Evolutionary conservation across 2,797 vertebrate genomes (phyloP).

Genomic region (Typhlichthys subterraneus): DNA sequence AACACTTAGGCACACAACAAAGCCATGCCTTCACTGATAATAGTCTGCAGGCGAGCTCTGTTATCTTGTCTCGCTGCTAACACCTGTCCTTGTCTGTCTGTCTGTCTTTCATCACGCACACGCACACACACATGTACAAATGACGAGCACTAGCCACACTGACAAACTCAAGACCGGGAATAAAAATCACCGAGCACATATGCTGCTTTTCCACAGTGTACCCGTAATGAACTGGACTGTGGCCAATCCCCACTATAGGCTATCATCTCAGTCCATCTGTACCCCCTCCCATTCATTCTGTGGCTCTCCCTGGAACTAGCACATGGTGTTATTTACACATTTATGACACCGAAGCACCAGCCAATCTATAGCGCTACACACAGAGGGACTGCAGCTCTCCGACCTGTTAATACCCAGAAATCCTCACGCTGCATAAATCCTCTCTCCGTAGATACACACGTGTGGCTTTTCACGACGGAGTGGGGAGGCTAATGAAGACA

Average conservation of each 20-base stretch:
- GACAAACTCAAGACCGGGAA: slow-evolving; percentile 43
- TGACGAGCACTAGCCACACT: slow-evolving; percentile 51
- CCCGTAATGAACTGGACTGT: slow-evolving; percentile 64
- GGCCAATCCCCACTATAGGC: slow-evolving; percentile 71
- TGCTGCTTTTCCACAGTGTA: slow-evolving; percentile 57
- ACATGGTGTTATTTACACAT: slow-evolving; percentile 79
- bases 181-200: slow-evolving; percentile 60
- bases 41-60: slow-evolving; percentile 31
- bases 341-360: slow-evolving; percentile 68
- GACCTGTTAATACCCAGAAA: slow-evolving; percentile 29
- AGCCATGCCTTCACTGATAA: slow-evolving; percentile 47
- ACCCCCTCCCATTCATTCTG: slow-evolving; percentile 26
- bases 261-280: slow-evolving; percentile 72
- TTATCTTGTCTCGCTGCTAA: slow-evolving; percentile 26
- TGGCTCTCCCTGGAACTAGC: slow-evolving; percentile 53
- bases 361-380: slow-evolving; percentile 44
- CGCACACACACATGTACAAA: slow-evolving; percentile 8
- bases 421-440: slow-evolving; percentile 29
- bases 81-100: slow-evolving; percentile 51
- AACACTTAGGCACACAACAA: slow-evolving; percentile 43
- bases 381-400: slow-evolving; percentile 31
- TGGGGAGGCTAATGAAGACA: slow-evolving; percentile 31
- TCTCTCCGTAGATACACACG: slow-evolving; percentile 32
- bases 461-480: slow-evolving; percentile 3
- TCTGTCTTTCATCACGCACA: too few species aligned